Base-by-base conservation (phyloP, 2,888 invertebrate species). In the Synergus itoensis region DNA sequence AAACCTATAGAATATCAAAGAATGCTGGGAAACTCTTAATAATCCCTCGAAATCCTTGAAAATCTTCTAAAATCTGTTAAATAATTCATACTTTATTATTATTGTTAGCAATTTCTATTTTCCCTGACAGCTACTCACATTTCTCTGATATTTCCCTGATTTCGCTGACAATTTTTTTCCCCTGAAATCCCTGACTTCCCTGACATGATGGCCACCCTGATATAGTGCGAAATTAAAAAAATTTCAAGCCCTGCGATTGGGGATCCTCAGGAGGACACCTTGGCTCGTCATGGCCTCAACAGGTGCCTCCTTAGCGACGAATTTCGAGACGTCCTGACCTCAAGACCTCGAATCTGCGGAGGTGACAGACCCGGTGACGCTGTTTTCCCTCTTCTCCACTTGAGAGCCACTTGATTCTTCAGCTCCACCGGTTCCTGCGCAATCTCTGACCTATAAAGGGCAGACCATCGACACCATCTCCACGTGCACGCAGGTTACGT, bases 391-490 rank as follows among this genome's bases (percentile, higher is more conserved):
- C 73, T 36, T 63, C 43, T 57, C 14, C 60, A 69, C 16, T 79
- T 76, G 62, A n/a, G n/a, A 21, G 57, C 18, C 60, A 69, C 41
- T 79, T 76, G 67, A 36, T 12, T 41, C 60, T 62, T 53, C 60
- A 76, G 57, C 43, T 43, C n/a, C 76, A 77, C 40, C 43, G 41
- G 48, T 79, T 53, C 63, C 77, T 63, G 78, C 77, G 79, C 81
- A 79, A 82, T 81, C 79, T 79, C 73, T 83, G 84, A 85, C 85
- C 83, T 83, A 85, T 85, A 85, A 85, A 85, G 83, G 79, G 78
- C 81, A 79, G 62, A 67, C 64, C 80, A 64, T 60, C 63, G 77
- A 75, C 53, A 18, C 62, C 57, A 73, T 73, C 73, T 73, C 28
- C 62, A 62, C 63, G 63, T 76, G 76, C 67, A 64, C 67, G 64